phyloP scores from a whole-genome alignment of 1,140 invertebrate species.

The Drosophila quadrilineata region DNA sequence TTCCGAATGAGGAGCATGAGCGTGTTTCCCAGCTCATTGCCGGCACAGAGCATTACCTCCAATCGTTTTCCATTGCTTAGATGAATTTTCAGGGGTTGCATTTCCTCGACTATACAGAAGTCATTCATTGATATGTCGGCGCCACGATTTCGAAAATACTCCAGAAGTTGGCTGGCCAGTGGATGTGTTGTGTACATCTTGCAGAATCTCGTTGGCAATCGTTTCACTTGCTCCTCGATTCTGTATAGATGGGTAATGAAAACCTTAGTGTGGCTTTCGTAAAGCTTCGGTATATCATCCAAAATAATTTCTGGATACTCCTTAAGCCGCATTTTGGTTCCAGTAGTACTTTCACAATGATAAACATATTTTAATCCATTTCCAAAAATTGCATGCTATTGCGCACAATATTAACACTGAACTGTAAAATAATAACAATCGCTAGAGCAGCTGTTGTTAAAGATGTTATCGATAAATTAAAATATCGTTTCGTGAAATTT shows the following conservation, averaged over 20 bases:
- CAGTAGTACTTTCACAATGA: neutral
- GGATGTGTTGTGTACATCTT: constrained; percentile 56
- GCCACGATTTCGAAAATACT: constrained; percentile 17
- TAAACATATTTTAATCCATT: no score
- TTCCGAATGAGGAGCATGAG: constrained; percentile 48
- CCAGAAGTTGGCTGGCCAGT: constrained; percentile 36
- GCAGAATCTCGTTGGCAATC: constrained; percentile 46
- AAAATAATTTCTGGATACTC: constrained; percentile 53
- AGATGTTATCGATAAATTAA: no score
- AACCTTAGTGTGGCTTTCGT: constrained; percentile 45
- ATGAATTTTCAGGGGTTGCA: constrained; percentile 29
- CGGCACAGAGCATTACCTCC: constrained; percentile 53
- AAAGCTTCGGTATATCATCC: constrained; percentile 54
- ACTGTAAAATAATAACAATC: no score
- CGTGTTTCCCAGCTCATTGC: constrained; percentile 32
- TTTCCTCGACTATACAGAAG: constrained; percentile 42
- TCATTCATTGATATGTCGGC: constrained; percentile 34
- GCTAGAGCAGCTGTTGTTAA: no score
- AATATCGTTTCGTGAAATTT: no score
- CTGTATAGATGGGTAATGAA: constrained; percentile 40
- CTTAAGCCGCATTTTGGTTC: constrained; percentile 42
- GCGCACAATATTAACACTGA: no score
- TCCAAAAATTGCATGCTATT: no score
- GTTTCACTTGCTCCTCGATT: constrained; percentile 32
- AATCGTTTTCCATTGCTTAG: constrained; percentile 51